Conservation (phyloP, 1,140 invertebrate genomes). For the Ridgeia piscesae region DNA sequence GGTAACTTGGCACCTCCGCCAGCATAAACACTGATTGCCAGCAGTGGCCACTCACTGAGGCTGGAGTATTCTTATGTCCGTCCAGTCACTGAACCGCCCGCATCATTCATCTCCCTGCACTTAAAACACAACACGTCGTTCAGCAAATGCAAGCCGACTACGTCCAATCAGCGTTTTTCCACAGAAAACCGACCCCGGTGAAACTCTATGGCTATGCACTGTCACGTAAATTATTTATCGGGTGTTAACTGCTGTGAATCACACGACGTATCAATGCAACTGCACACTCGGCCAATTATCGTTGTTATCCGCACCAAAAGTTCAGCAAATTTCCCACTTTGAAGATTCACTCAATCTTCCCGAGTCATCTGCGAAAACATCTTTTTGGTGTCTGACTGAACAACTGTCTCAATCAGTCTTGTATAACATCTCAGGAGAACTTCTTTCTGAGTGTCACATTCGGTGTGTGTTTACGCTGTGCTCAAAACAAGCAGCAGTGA, state of each 20-base stretch:
- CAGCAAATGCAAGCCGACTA: background rate
- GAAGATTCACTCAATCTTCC: background rate
- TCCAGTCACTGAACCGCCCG: background rate
- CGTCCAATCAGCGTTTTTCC: background rate
- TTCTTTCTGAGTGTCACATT: background rate
- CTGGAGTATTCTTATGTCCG: background rate
- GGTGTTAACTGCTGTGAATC: background rate
- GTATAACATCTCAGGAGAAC: background rate
- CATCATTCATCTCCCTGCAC: background rate
- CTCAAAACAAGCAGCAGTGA: background rate
- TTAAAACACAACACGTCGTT: background rate
- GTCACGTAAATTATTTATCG: background rate
- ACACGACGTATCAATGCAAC: background rate
- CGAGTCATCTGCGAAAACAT: background rate
- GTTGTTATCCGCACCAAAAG: background rate
- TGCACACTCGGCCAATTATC: background rate
- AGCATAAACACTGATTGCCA: background rate
- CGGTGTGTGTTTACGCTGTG: background rate
- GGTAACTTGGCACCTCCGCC: background rate
- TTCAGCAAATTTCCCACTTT: background rate
- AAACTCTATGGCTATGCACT: background rate
- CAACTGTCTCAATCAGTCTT: background rate
- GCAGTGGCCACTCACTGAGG: background rate
- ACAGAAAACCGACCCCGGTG: background rate
- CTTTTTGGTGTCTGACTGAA: background rate